phyloP scores from a whole-genome alignment of 2,113 vertebrate genomes.

The Osmerus mordax region DNA sequence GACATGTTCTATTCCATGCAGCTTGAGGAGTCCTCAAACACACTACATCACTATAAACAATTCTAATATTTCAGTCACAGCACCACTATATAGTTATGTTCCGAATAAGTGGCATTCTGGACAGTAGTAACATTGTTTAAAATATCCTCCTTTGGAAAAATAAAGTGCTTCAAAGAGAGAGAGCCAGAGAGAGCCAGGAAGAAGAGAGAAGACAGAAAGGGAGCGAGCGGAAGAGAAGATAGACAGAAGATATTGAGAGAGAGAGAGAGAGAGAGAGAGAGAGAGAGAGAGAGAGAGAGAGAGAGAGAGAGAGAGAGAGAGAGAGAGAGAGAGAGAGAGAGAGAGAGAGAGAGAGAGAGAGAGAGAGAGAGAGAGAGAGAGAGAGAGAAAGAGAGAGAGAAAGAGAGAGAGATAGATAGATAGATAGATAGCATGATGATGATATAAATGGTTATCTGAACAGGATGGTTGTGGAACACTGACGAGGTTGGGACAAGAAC shows the following conservation, averaged over 20 bases:
- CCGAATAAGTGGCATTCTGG: not conserved
- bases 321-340: not conserved
- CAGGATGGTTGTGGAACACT: no score
- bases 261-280: not conserved
- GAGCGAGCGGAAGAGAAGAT: no score
- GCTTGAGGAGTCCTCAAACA: no score
- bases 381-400: no score
- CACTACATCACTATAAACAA: not conserved
- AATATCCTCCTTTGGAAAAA: slow-evolving; percentile 28
- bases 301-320: not conserved
- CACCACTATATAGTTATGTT: not conserved
- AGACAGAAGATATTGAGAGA: slow-evolving; percentile 2
- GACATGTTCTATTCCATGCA: no score
- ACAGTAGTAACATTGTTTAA: slow-evolving; percentile 7
- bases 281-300: not conserved
- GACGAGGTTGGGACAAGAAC: not conserved
- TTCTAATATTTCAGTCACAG: not conserved
- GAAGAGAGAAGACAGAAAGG: not conserved
- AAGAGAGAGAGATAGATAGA: not conserved
- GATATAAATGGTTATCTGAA: no score
- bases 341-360: not conserved
- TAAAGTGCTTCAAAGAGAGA: slow-evolving; percentile 23
- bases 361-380: not conserved
- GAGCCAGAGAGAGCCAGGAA: not conserved
- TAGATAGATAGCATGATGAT: not conserved